phyloP scores from a whole-genome alignment of 2,888 invertebrate species.

The Campoplex capitator region DNA sequence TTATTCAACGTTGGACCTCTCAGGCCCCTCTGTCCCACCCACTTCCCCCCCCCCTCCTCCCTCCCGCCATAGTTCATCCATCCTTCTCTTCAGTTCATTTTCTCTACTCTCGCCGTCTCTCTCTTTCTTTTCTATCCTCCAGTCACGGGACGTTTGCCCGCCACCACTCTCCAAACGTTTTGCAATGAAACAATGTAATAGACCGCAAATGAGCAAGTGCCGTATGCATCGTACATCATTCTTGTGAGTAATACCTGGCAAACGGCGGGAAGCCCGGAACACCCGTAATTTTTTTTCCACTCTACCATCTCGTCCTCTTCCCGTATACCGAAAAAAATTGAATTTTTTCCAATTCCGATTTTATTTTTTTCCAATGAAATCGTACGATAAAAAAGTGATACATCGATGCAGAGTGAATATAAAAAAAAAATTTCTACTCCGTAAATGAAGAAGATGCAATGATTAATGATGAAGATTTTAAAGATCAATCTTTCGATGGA shows the following conservation, averaged over 20 bases:
- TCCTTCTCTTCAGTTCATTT: constrained; percentile 56
- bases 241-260: constrained; percentile 1
- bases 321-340: neutral
- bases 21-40: constrained; percentile 20
- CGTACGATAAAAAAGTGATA: neutral
- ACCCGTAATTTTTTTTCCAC: neutral
- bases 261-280: constrained; percentile 11
- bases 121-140: constrained; percentile 26
- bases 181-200: constrained; percentile 66
- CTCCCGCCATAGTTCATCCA: constrained; percentile 18
- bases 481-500: neutral
- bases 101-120: constrained; percentile 50
- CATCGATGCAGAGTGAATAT: neutral
- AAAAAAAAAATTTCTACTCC: too few species aligned
- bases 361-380: neutral
- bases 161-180: constrained; percentile 55
- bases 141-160: constrained; percentile 23
- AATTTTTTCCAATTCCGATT: neutral
- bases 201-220: constrained; percentile 64
- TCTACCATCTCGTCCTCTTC: constrained; percentile 13
- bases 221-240: constrained; percentile 59
- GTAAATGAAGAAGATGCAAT: too few species aligned
- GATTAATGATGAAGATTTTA: too few species aligned
- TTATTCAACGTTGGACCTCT: constrained; percentile 71
- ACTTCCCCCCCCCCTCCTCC: neutral